Conservation (phyloP, 1,140 invertebrate genomes). For the Subanguina moxae region DNA sequence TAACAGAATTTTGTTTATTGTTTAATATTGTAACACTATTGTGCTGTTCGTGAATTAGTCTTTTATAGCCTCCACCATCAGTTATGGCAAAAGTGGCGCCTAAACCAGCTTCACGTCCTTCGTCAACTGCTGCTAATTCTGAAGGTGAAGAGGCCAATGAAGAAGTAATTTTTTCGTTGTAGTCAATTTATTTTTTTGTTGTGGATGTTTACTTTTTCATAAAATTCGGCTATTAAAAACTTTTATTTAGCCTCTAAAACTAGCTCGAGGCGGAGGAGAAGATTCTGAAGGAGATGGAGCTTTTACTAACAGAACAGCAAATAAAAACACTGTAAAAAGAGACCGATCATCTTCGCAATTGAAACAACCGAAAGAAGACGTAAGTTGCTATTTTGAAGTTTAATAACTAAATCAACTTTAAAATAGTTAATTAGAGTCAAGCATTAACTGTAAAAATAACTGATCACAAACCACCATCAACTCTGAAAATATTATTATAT, state of each 20-base stretch:
- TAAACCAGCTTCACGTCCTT: slow-evolving; percentile 10
- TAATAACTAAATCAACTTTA: too few relatives aligned
- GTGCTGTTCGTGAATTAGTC: slow-evolving; percentile 14
- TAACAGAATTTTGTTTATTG: slow-evolving; percentile 7
- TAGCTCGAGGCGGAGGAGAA: not conserved
- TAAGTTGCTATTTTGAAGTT: not conserved
- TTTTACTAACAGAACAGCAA: not conserved
- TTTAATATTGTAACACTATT: slow-evolving; percentile 13
- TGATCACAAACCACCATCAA: too few relatives aligned
- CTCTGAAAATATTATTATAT: too few relatives aligned
- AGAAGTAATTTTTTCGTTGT: not conserved
- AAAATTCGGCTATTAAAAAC: too few relatives aligned
- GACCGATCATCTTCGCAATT: slow-evolving; percentile 10
- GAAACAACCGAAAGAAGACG: not conserved
- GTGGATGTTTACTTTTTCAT: too few relatives aligned
- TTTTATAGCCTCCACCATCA: not conserved
- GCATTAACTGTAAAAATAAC: too few relatives aligned
- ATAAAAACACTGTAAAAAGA: not conserved
- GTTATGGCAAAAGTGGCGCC: slow-evolving; percentile 9
- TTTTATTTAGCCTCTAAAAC: not conserved
- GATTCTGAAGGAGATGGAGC: not conserved
- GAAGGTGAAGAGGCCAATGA: too few relatives aligned
- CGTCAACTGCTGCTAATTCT: not conserved
- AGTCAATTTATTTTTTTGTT: slow-evolving; percentile 17
- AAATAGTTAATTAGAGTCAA: too few relatives aligned